These are phyloP conservation scores for Phaedon cochleariae DNA, from an alignment of 2,888 invertebrate genomes.

Conservation along the genomic window DNA sequence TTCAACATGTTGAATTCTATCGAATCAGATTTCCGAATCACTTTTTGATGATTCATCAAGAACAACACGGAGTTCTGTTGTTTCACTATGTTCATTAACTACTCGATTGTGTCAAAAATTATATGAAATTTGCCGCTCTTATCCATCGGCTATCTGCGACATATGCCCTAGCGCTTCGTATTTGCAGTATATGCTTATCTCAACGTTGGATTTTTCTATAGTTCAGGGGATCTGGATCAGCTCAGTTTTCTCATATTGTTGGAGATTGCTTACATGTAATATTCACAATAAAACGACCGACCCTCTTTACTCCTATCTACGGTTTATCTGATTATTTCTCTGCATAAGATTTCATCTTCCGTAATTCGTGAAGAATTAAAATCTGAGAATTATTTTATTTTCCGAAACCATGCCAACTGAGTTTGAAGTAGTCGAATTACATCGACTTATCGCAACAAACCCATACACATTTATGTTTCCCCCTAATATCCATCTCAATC, in stretches of 20 bases:
- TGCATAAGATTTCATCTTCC: background rate
- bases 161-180: background rate
- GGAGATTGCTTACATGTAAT: background rate
- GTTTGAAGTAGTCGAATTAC: too few relatives aligned
- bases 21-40: constrained; percentile 26
- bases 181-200: background rate
- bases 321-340: background rate
- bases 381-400: background rate
- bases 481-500: too few relatives aligned
- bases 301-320: background rate
- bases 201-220: background rate
- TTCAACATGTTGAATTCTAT: constrained; percentile 24
- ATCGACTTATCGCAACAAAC: too few relatives aligned
- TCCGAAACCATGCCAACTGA: constrained; percentile 1
- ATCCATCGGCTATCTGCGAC: background rate
- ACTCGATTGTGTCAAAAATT: background rate
- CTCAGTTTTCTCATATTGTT: background rate
- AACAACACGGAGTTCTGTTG: constrained; percentile 25
- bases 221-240: too few relatives aligned
- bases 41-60: constrained; percentile 24
- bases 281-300: background rate
- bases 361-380: background rate
- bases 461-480: too few relatives aligned
- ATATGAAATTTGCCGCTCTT: background rate
- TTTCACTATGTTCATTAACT: background rate